These are phyloP conservation scores for Trissoscelio sp. DNA, from an alignment of 2,888 invertebrate species.

Conservation along the genomic window DNA sequence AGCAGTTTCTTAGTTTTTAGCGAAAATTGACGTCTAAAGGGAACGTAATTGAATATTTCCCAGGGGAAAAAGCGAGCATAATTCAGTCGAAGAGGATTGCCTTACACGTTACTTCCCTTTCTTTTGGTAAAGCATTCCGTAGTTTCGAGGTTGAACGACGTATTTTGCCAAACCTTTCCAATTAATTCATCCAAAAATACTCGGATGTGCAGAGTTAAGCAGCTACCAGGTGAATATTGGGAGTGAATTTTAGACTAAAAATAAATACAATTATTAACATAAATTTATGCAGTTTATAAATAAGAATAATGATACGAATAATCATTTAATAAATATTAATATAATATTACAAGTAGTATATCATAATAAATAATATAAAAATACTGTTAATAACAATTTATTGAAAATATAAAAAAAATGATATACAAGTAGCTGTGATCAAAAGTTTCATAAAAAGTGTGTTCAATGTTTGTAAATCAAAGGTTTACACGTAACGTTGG, in stretches of 20 bases:
- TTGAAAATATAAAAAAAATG: too few relatives aligned
- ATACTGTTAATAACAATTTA: too few relatives aligned
- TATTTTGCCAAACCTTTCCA: constrained; percentile 59
- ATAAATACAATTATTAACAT: too few relatives aligned
- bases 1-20: constrained; percentile 72
- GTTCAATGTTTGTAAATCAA: not conserved
- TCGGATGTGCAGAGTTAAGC: constrained; percentile 14
- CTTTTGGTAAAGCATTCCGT: constrained; percentile 48
- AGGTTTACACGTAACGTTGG: constrained; percentile 5
- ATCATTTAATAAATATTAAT: too few relatives aligned
- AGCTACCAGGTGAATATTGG: not conserved
- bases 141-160: constrained; percentile 57
- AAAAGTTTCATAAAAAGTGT: too few relatives aligned
- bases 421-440: too few relatives aligned
- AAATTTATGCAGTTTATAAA: too few relatives aligned
- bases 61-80: constrained; percentile 71
- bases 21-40: constrained; percentile 76
- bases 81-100: constrained; percentile 68
- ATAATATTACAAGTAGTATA: too few relatives aligned
- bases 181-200: constrained; percentile 42
- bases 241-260: not conserved
- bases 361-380: too few relatives aligned
- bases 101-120: constrained; percentile 65
- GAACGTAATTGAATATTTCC: constrained; percentile 76
- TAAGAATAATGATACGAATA: too few relatives aligned